These are phyloP conservation scores for Falco novaeseelandiae DNA, from an alignment of 2,797 vertebrate genomes.

Conservation along the genomic window DNA sequence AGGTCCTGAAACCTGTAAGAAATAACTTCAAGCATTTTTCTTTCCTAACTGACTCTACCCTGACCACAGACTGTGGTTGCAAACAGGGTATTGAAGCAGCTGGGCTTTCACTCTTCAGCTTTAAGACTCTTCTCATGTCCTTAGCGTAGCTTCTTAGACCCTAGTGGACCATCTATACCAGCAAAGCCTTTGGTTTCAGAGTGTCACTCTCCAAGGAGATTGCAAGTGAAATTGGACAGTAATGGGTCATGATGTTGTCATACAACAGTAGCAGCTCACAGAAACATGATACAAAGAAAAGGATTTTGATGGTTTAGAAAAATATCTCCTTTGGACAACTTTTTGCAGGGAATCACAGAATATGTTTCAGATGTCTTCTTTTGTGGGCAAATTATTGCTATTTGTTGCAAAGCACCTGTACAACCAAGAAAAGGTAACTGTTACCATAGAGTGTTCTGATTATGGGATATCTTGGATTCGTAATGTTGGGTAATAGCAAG, in stretches of 20 bases:
- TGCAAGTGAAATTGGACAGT: neutral
- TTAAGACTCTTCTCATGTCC: neutral
- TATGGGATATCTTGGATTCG: neutral
- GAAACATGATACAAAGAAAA: neutral
- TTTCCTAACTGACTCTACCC: neutral
- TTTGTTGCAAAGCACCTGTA: neutral
- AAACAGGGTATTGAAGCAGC: neutral
- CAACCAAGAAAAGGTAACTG: neutral
- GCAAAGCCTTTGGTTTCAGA: neutral
- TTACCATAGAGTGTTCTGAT: neutral
- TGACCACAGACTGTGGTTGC: neutral
- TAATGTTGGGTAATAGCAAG: neutral
- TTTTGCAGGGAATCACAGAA: neutral
- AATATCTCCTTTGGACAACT: neutral
- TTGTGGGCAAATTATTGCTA: neutral
- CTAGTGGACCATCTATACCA: neutral
- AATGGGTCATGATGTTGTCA: accelerated
- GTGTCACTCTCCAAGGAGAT: neutral
- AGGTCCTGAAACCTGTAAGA: neutral
- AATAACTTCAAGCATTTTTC: neutral
- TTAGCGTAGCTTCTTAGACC: neutral
- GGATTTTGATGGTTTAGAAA: neutral
- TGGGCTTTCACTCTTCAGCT: neutral
- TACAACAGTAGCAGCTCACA: neutral
- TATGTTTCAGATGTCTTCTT: neutral